Evolutionary conservation across 2,888 invertebrate genomes (phyloP), one percentile per base, ranked within the genome.

Genomic region (Perizoma affinitatum): DNA sequence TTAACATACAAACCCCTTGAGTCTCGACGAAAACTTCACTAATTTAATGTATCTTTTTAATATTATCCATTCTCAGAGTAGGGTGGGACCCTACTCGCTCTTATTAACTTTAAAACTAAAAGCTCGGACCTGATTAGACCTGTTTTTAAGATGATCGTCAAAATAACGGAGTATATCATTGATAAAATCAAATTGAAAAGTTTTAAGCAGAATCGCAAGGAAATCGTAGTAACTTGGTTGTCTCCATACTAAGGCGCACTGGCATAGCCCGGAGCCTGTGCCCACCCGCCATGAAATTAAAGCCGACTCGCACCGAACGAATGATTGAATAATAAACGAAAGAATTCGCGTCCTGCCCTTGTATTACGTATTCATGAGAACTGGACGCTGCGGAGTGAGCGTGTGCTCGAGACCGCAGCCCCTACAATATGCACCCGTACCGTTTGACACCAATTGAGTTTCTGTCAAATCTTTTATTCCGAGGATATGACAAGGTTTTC

Each of bases 321-420:
- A 88, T 92, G 92, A 92, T 92, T 92, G 92, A 91, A 92, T 92
- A 92, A 92, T 92, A 92, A 90, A 91, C 90, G 92, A 91, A 92
- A 92, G 91, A 90, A 91, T 90, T 88, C 88, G 88, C 90, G 86
- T 89, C 87, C 87, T 89, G 86, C 83, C 87, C 90, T 88, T 89
- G 87, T 88, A 89, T 92, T 91, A 91, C 83, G 91, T 91, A 92
- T 92, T 91, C 90, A 92, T 91, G 90, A 84, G 89, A 80, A 84
- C 90, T 89, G 85, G 85, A 83, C 79, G 78, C 68, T 64, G 66
- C 74, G 75, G 69, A 70, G 70, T 22, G 71, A 79, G 75, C 68
- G 64, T 63, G 66, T 63, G 65, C 66, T 64, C 72, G 70, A 73
- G 70, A 73, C 78, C 75, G 74, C 47, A 50, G 50, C 47, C 55